Evolutionary conservation across 2,113 vertebrate genomes (phyloP).

Genomic region (Lamprotornis superbus): DNA sequence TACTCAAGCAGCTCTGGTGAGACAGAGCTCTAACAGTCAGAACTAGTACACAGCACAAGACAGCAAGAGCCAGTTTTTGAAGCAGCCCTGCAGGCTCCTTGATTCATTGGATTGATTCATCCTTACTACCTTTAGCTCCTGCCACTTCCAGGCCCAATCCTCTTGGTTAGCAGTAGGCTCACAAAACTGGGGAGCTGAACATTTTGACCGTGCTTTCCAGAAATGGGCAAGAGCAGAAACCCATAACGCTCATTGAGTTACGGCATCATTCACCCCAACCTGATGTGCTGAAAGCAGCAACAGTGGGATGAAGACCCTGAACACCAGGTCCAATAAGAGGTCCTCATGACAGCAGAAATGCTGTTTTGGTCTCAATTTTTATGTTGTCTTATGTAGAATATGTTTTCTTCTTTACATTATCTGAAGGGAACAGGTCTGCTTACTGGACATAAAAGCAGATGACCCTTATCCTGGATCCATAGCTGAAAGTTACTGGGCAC

Average conservation of each 20-base stretch:
- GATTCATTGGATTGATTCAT: background rate
- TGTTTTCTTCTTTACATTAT: rapidly evolving
- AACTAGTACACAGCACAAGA: background rate
- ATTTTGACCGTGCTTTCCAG: background rate
- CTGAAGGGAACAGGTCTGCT: background rate
- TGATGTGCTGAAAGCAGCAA: background rate
- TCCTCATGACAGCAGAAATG: background rate
- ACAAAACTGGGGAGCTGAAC: background rate
- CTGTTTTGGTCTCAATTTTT: background rate
- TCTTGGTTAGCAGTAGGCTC: background rate
- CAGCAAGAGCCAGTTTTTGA: background rate
- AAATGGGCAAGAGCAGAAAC: background rate
- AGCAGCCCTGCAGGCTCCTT: background rate
- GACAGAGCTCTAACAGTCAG: background rate
- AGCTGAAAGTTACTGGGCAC: background rate
- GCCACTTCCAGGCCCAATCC: background rate
- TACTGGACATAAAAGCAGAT: background rate
- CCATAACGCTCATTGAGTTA: rapidly evolving
- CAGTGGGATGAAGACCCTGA: background rate
- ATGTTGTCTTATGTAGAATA: background rate
- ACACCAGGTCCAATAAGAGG: background rate
- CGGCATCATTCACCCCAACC: rapidly evolving
- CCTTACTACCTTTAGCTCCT: background rate
- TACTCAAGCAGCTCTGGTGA: background rate
- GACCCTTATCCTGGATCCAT: background rate